Evolutionary conservation across 2,888 invertebrate genomes (phyloP).

Genomic region (Leucania comma): DNA sequence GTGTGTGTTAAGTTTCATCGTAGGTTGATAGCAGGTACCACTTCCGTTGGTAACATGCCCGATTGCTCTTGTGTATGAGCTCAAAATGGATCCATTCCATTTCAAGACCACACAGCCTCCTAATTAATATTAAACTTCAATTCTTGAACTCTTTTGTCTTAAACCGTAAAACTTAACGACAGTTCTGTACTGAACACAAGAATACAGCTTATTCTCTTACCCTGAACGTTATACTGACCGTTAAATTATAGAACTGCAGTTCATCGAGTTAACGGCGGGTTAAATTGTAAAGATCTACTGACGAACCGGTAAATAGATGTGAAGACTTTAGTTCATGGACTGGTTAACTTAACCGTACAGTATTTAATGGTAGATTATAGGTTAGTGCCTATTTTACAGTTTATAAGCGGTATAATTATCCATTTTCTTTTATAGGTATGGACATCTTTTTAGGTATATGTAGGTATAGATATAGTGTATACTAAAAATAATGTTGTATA

Average conservation of each 20-base stretch:
- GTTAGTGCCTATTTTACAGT: background rate
- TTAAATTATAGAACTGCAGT: constrained; percentile 35
- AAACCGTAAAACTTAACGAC: constrained; percentile 25
- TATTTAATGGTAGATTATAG: background rate
- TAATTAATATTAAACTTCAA: constrained; percentile 40
- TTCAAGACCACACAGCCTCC: constrained; percentile 23
- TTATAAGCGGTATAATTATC: background rate
- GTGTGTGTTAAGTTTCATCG: too few relatives aligned
- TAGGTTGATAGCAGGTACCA: too few relatives aligned
- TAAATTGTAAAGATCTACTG: constrained; percentile 37
- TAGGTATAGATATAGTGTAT: too few relatives aligned
- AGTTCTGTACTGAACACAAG: constrained; percentile 5
- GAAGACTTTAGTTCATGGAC: background rate
- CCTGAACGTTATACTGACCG: constrained; percentile 25
- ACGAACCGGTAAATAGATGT: constrained; percentile 12
- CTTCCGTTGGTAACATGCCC: too few relatives aligned
- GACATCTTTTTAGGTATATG: too few relatives aligned
- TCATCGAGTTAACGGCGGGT: constrained; percentile 36
- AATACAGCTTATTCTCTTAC: constrained; percentile 36
- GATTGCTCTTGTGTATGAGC: too few relatives aligned
- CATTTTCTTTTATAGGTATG: too few relatives aligned
- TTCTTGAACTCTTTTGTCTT: constrained; percentile 4
- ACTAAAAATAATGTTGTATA: too few relatives aligned
- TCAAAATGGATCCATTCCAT: constrained; percentile 7
- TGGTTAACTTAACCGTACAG: background rate